Base-by-base conservation (phyloP, 2,888 invertebrate species). In the Xestia rhomboidea region DNA sequence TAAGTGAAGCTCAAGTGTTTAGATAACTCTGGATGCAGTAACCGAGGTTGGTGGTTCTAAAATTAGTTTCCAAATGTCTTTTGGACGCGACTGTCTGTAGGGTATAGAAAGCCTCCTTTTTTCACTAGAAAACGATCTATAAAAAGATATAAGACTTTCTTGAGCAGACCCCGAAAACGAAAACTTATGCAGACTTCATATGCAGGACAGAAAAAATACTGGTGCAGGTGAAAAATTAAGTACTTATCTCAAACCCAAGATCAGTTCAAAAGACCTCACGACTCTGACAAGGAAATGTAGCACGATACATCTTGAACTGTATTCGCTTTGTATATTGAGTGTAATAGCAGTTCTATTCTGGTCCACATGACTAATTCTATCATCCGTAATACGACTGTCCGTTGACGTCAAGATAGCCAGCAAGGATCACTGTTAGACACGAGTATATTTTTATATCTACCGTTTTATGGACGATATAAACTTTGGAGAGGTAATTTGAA, bases 341-440 rank as follows among this genome's bases (percentile, higher is more conserved):
- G 38, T 72, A 72, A 81, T 77, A 57, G 38, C 27, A 34, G 51
- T 82, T 64, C 77, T 86, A 86, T 88, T 88, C 77, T 87, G 71
- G 88, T 79, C 41, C 34, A 77, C 10, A 81, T 87, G 86, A 87
- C 88, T 87, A 87, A 87, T 82, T 72, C 51, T 66, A 77, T 69
- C 82, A 76, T 68, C 73, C 67, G 74, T 82, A 70, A 73, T 68
- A 51, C 41, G 69, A 51, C 15, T 44, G 51, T 51, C 34, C 41
- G 24, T 44, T 68, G 60, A 86, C 76, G 87, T 74, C 73, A 85
- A 64, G 79, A 78, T 60, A 51, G 69, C 38, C 54, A 38, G 68
- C 34, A 67, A 82, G 78, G 78, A 75, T 69, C 41, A 49, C 38
- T 27, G 34, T 68, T 49, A 24, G 7, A 57, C 27, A 41, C 24